These are phyloP conservation scores for Nothocercus nigrocapillus DNA, from an alignment of 2,113 vertebrate species.

Conservation along the genomic window DNA sequence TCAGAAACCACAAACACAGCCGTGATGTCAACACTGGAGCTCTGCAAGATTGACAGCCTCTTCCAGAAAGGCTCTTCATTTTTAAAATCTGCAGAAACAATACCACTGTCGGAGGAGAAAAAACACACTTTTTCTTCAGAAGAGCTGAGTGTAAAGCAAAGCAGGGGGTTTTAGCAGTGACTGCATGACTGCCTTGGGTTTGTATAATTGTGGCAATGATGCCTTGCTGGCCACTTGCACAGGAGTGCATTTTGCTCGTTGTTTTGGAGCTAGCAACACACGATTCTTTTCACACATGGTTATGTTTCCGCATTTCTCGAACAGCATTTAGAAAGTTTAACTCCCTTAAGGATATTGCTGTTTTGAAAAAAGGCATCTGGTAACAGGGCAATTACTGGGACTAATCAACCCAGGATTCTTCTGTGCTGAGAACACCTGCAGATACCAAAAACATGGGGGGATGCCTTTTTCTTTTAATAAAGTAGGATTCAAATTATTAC, in stretches of 20 bases:
- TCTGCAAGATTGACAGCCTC: neutral
- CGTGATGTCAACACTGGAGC: neutral
- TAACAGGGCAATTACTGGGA: neutral
- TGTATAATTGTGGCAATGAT: accelerated
- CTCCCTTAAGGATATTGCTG: neutral
- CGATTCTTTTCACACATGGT: neutral
- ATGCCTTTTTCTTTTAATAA: neutral
- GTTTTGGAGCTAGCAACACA: neutral
- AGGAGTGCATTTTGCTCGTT: neutral
- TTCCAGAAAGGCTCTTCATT: neutral
- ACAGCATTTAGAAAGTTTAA: neutral
- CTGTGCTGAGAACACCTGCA: neutral
- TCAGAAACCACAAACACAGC: accelerated
- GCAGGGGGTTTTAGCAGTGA: neutral
- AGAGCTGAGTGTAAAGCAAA: neutral
- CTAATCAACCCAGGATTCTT: neutral
- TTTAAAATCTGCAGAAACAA: neutral
- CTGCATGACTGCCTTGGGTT: neutral
- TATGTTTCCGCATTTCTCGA: neutral
- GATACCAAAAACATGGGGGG: neutral
- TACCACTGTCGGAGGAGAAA: neutral
- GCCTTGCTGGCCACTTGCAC: neutral
- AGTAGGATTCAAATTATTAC: neutral
- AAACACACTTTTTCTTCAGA: neutral
- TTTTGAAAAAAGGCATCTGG: neutral